Conservation (phyloP, 2,113 vertebrate species). For the Toxostoma redivivum region DNA sequence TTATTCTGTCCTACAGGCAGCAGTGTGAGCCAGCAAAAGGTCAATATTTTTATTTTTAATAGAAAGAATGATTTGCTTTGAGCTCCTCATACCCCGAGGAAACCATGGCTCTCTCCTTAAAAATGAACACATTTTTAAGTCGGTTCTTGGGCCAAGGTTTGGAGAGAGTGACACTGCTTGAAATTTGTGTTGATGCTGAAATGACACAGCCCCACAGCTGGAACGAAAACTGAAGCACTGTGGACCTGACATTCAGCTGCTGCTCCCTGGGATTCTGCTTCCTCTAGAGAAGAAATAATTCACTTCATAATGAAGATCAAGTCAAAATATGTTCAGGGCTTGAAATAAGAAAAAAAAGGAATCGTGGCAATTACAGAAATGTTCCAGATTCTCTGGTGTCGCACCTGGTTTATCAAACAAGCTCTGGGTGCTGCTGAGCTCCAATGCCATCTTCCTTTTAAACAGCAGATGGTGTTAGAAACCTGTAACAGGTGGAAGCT, state of each 20-base stretch:
- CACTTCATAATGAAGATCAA: background rate
- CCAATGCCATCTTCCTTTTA: constrained; percentile 55
- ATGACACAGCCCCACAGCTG: accelerated
- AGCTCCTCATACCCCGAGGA: background rate
- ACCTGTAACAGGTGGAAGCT: constrained; percentile 66
- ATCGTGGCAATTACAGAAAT: background rate
- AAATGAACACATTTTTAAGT: background rate
- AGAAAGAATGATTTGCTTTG: background rate
- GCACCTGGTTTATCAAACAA: background rate
- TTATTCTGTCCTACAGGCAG: background rate
- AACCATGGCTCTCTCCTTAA: background rate
- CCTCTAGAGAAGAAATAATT: background rate
- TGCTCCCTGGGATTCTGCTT: background rate
- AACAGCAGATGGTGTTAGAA: constrained; percentile 75
- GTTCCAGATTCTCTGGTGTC: background rate
- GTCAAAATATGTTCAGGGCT: background rate
- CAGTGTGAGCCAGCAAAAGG: background rate
- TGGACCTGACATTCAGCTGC: background rate
- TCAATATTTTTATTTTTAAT: background rate
- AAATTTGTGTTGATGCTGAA: background rate
- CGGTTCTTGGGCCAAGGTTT: background rate
- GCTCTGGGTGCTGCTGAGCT: background rate
- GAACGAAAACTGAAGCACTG: background rate
- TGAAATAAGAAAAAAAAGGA: background rate
- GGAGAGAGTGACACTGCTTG: background rate